Evolutionary conservation across 2,113 vertebrate species (phyloP).

Genomic region (Alaudala cheleensis): DNA sequence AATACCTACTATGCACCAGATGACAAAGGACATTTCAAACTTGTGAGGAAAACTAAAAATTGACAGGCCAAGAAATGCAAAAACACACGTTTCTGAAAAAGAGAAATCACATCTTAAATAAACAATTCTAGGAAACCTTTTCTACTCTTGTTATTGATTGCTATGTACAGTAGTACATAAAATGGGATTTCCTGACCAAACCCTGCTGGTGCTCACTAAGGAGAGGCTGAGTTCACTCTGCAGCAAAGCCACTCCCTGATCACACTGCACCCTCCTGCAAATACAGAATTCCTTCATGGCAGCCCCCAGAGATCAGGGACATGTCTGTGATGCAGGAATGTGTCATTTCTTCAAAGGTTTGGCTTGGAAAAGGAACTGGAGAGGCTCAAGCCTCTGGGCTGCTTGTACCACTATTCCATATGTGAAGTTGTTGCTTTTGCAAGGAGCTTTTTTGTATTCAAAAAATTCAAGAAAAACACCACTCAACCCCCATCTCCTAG

Average conservation of each 20-base stretch:
- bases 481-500: not conserved
- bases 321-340: not conserved
- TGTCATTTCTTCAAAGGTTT: not conserved
- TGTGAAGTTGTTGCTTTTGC: not conserved
- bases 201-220: not conserved
- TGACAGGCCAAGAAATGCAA: slow-evolving; percentile 96
- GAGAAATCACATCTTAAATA: slow-evolving; percentile 30
- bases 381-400: not conserved
- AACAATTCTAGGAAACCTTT: not conserved
- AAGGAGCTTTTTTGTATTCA: not conserved
- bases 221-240: not conserved
- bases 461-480: not conserved
- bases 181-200: not conserved
- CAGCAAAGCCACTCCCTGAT: not conserved
- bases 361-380: not conserved
- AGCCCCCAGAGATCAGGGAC: not conserved
- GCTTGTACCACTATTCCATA: not conserved
- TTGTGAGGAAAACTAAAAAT: slow-evolving; percentile 99
- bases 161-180: not conserved
- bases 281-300: not conserved
- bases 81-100: slow-evolving; percentile 95
- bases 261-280: not conserved
- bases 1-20: slow-evolving; percentile 98
- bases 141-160: not conserved
- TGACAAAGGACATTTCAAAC: slow-evolving; percentile 97